phyloP scores from a whole-genome alignment of 2,888 invertebrate genomes.

The Drosophila mercatorum region DNA sequence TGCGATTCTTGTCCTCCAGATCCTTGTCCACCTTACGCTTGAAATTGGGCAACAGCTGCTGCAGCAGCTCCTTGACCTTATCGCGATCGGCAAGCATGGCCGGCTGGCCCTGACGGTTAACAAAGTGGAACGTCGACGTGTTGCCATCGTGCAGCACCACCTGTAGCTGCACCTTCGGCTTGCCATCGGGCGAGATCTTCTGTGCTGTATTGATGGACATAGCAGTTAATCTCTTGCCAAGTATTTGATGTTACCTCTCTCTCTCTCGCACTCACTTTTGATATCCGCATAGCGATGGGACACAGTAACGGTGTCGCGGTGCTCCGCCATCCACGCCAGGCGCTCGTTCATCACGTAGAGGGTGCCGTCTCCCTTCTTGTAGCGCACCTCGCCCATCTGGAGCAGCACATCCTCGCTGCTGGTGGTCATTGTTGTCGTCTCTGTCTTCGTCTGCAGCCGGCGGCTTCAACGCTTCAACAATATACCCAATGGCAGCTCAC shows the following conservation, averaged over 20 bases:
- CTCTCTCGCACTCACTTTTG: constrained; percentile 89
- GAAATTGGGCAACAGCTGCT: constrained; percentile 96
- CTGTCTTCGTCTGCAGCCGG: constrained; percentile 23
- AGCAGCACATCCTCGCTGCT: constrained; percentile 97
- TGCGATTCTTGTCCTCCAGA: constrained; percentile 94
- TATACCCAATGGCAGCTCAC: constrained; percentile 28
- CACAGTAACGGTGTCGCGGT: constrained; percentile 95
- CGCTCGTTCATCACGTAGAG: constrained; percentile 97
- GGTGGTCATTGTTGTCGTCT: constrained; percentile 88
- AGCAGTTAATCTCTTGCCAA: not conserved
- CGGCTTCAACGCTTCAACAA: constrained; percentile 31
- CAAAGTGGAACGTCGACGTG: constrained; percentile 98
- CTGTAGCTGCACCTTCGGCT: constrained; percentile 99
- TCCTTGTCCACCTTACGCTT: constrained; percentile 96
- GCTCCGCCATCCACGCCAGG: constrained; percentile 98
- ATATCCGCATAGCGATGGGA: constrained; percentile 98
- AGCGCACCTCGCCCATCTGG: constrained; percentile 95
- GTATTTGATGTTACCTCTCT: not conserved
- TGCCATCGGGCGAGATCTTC: constrained; percentile 98
- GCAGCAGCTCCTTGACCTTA: constrained; percentile 95
- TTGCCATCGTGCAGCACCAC: constrained; percentile 96
- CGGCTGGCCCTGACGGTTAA: constrained; percentile 92
- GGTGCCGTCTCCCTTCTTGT: constrained; percentile 98
- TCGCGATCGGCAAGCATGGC: constrained; percentile 96
- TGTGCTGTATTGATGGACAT: constrained; percentile 88